These are phyloP conservation scores for Cerastoderma edule DNA, from an alignment of 2,888 invertebrate species.

Conservation along the genomic window DNA sequence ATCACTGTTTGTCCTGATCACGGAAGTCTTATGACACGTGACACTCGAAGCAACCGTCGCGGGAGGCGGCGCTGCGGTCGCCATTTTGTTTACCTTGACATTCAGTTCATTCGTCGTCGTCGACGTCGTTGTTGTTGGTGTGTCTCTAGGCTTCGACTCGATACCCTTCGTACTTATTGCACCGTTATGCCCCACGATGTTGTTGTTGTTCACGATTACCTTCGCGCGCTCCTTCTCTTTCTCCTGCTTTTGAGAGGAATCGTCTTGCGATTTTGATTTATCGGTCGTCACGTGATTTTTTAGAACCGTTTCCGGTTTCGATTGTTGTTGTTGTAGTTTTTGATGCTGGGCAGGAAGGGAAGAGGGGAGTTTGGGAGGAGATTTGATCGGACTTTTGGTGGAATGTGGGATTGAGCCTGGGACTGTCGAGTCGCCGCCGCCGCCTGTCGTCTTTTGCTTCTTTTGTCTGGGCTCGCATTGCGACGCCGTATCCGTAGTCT, in stretches of 20 bases:
- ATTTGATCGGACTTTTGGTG: slow-evolving; percentile 41
- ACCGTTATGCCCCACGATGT: slow-evolving; percentile 14
- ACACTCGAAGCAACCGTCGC: neutral
- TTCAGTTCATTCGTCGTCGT: too few relatives aligned
- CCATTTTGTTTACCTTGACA: too few relatives aligned
- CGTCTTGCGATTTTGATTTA: slow-evolving; percentile 18
- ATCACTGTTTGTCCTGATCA: slow-evolving; percentile 14
- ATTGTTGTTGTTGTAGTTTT: slow-evolving; percentile 6
- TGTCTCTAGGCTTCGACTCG: neutral
- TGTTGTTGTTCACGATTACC: slow-evolving; percentile 10
- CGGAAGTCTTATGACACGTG: slow-evolving; percentile 12
- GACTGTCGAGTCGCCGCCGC: neutral
- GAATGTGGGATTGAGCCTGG: slow-evolving; percentile 40
- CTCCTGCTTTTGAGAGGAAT: slow-evolving; percentile 4
- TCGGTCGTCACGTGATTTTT: slow-evolving; percentile 22
- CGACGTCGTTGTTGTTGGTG: too few relatives aligned
- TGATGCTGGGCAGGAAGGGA: slow-evolving; percentile 14
- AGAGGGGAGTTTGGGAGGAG: slow-evolving; percentile 24
- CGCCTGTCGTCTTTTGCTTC: slow-evolving; percentile 40
- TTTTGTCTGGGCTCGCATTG: slow-evolving; percentile 59
- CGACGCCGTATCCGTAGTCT: slow-evolving; percentile 56
- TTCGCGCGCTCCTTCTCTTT: slow-evolving; percentile 1
- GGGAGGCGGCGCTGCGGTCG: too few relatives aligned
- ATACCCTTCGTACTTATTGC: slow-evolving; percentile 17
- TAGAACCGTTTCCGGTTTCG: slow-evolving; percentile 11